Evolutionary conservation across 2,888 invertebrate genomes (phyloP).

Genomic region (Piscicola geometra): DNA sequence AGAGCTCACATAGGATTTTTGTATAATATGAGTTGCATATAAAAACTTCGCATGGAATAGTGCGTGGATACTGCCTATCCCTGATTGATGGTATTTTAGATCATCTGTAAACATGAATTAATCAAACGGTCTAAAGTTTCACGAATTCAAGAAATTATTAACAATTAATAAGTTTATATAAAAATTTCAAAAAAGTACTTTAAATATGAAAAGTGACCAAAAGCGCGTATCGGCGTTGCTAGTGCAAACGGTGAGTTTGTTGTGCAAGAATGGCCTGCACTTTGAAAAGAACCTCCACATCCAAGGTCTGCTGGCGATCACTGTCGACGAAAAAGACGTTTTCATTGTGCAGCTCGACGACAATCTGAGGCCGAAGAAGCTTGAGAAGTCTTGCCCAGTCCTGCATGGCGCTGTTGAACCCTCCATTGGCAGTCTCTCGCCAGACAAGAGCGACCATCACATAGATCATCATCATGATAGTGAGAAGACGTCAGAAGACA

Average conservation of each 20-base stretch:
- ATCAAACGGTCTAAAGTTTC: too few species aligned
- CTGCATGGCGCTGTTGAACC: too few species aligned
- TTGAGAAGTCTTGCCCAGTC: conserved; percentile 10
- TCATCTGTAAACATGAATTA: neutral
- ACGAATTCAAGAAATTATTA: neutral
- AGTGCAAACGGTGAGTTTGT: conserved; percentile 33
- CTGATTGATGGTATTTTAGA: neutral
- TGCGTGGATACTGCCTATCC: neutral
- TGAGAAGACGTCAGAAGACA: neutral
- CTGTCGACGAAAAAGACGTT: conserved; percentile 35
- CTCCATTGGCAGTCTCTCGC: neutral
- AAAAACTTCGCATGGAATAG: too few species aligned
- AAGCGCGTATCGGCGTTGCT: conserved; percentile 29
- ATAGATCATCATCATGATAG: neutral
- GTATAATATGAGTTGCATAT: too few species aligned
- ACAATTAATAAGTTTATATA: neutral
- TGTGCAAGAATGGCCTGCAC: conserved; percentile 36
- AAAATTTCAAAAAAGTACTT: neutral
- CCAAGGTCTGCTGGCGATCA: conserved; percentile 35
- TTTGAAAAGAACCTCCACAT: conserved; percentile 34
- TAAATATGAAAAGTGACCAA: conserved; percentile 33
- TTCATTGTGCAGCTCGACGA: conserved; percentile 36
- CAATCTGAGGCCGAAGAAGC: neutral
- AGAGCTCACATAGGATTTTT: too few species aligned
- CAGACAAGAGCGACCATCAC: neutral